Evolutionary conservation across 2,113 vertebrate species (phyloP).

Genomic region (Mastomys coucha): DNA sequence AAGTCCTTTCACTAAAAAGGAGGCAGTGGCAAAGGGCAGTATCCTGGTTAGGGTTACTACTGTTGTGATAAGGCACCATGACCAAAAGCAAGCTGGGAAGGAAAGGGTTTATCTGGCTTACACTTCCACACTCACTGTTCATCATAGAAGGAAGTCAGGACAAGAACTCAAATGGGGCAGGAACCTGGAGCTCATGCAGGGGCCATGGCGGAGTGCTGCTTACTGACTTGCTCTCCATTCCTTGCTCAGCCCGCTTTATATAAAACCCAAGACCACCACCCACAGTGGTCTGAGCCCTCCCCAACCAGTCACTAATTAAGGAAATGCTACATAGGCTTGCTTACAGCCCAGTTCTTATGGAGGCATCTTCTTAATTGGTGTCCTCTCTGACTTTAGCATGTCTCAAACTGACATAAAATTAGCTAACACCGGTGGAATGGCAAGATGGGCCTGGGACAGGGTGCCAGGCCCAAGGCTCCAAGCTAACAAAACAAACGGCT

Average conservation of each 20-base stretch:
- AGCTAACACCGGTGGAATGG: background rate
- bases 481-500: background rate
- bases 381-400: background rate
- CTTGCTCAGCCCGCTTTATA: background rate
- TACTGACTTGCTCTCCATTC: background rate
- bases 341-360: background rate
- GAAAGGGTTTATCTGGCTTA: background rate
- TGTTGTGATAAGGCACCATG: background rate
- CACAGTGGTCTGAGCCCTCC: background rate
- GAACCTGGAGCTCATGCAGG: background rate
- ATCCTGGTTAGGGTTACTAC: background rate
- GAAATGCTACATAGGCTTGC: background rate
- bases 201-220: background rate
- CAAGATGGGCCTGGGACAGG: background rate
- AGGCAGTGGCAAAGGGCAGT: background rate
- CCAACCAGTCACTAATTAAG: background rate
- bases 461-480: background rate
- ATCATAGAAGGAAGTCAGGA: background rate
- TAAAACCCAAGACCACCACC: background rate
- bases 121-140: background rate
- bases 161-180: background rate
- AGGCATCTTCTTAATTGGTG: background rate
- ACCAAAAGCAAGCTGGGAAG: background rate
- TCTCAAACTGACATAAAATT: background rate
- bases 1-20: background rate